These are phyloP conservation scores for Drosophila recens DNA, from an alignment of 2,888 invertebrate species.

Conservation along the genomic window DNA sequence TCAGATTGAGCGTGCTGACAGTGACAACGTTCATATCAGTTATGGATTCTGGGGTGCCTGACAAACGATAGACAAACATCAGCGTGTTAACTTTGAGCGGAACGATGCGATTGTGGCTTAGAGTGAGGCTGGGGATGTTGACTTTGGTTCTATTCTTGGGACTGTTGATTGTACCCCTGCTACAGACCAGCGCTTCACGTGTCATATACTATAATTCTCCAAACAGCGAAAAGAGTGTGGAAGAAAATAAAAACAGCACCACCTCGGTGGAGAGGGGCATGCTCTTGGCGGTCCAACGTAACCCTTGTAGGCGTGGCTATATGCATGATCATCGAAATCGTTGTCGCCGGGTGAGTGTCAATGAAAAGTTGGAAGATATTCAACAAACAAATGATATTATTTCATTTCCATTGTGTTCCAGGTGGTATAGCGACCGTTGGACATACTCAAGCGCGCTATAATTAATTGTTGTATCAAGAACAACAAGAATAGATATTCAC, in stretches of 20 bases:
- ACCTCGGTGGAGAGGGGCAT: constrained; percentile 58
- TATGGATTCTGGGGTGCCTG: constrained; percentile 14
- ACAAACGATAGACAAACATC: constrained; percentile 19
- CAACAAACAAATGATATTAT: not conserved
- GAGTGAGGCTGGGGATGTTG: not conserved
- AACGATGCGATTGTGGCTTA: constrained; percentile 37
- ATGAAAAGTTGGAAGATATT: not conserved
- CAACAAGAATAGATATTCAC: constrained; percentile 25
- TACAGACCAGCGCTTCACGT: constrained; percentile 31
- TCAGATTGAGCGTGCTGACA: not conserved
- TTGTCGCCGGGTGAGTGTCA: constrained; percentile 67
- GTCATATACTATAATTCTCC: constrained; percentile 60
- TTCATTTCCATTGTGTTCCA: constrained; percentile 17
- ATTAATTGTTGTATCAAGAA: constrained; percentile 24
- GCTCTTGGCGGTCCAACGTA: constrained; percentile 56
- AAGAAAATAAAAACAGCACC: constrained; percentile 6
- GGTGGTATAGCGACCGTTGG: constrained; percentile 54
- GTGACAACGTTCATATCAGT: constrained; percentile 5
- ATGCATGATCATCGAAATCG: constrained; percentile 71
- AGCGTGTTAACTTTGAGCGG: constrained; percentile 10
- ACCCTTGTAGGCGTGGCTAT: constrained; percentile 52
- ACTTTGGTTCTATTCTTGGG: constrained; percentile 17
- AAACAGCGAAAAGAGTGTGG: constrained; percentile 34
- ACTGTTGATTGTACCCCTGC: constrained; percentile 11
- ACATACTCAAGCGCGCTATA: constrained; percentile 2